These are phyloP conservation scores for Myotis planiceps DNA, from an alignment of 2,797 vertebrate genomes.

Conservation along the genomic window DNA sequence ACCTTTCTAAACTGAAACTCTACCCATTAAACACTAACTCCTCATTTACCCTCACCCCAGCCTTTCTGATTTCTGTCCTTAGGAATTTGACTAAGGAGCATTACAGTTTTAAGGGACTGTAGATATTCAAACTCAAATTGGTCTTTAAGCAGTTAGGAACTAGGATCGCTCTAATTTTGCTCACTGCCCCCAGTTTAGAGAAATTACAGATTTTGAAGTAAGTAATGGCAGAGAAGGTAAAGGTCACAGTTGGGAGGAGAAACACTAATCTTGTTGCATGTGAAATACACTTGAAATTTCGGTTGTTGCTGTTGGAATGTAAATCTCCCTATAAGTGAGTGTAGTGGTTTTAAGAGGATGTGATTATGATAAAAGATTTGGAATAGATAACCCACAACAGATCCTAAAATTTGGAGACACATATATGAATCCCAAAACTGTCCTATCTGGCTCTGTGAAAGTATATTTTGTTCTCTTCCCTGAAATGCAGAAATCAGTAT, in stretches of 20 bases:
- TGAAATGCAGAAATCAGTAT: background rate
- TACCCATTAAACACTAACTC: background rate
- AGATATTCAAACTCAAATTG: background rate
- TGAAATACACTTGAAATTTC: background rate
- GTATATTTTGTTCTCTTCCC: background rate
- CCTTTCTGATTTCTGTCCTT: background rate
- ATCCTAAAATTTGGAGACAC: background rate
- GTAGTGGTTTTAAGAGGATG: background rate
- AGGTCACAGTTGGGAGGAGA: slow-evolving; percentile 14
- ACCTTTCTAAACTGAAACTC: background rate
- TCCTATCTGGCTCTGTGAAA: background rate
- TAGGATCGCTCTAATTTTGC: background rate
- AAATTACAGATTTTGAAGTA: background rate
- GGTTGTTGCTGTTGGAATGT: background rate
- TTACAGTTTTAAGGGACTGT: background rate
- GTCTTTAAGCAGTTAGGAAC: background rate
- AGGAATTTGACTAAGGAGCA: background rate
- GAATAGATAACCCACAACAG: background rate
- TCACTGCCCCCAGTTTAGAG: slow-evolving; percentile 9
- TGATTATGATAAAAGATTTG: background rate
- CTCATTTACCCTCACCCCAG: background rate
- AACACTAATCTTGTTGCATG: background rate
- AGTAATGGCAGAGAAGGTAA: background rate
- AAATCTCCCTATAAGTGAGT: background rate
- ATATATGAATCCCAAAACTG: background rate